Evolutionary conservation across 2,888 invertebrate species (phyloP), one percentile per base, ranked within the genome.

Genomic region (Stratiomys singularior): DNA sequence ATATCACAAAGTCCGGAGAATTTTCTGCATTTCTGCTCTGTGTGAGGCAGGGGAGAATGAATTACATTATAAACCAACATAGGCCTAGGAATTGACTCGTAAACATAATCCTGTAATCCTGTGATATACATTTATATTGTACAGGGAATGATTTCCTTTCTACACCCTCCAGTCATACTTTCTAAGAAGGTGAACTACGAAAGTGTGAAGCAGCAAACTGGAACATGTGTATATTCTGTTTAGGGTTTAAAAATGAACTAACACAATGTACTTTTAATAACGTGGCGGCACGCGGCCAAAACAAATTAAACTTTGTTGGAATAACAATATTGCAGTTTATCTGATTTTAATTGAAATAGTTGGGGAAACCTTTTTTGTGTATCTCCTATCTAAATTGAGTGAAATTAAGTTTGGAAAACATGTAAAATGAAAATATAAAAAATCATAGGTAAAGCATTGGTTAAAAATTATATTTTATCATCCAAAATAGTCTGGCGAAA

Each of bases 101-200:
- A 78, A 78, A 80, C 67, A 77, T 78, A 80, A 80, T 80, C 80
- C 80, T 77, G 78, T 80, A 78, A 80, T 80, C 78, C 77, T 52
- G 58, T 78, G 74, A 78, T 80, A 80, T 80, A 80, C 74, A 78
- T 77, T 60, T 52, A 76, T 77, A 76, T 76, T 76, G 76, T 21
- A 21, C 9, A 30, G 23, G 74, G 60, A 74, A 74, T 58, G 60
- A 21, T 37, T 60, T 60, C 74, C 71, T 56, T 56, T 72, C 60
- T 23, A 25, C 74, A 74, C 60, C 74, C 60, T 52, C 3, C 66
- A 37, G 37, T 66, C 4, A n/a, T 63, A 25, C 25, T 72, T 15
- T 56, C 27, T 72, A 56, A 11, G 56, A 37, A 37, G 60, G 74
- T 27, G 21, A 67, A 21, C 18, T 46, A n/a, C 27, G 11, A 60